Evolutionary conservation across 2,113 vertebrate genomes (phyloP), one percentile per base, ranked within the genome.

Genomic region (Silurus glanis): DNA sequence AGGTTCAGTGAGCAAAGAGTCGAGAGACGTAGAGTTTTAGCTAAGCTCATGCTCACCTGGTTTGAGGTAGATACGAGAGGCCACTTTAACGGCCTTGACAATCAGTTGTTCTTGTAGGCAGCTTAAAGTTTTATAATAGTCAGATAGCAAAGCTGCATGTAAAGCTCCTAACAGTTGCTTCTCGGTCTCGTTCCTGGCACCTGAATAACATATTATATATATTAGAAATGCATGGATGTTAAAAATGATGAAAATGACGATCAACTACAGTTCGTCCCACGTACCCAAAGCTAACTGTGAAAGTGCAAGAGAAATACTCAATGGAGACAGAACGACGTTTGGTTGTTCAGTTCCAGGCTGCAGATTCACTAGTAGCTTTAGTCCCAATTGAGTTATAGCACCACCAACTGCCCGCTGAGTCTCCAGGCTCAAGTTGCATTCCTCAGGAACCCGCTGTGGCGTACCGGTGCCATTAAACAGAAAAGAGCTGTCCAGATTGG

Each of bases 221-320:
- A n/a, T 74, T 66, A 5, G 58, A 69, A 3, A 25, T 9, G 37
- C n/a, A 64, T 45, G 21, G 0, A 56, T 37, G 71, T 66, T 59
- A 16, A 80, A 8, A 59, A 56, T 9, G 6, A 19, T 19, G 25
- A 76, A 67, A n/a, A 25, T 21, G 1, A 28, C 6, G 23, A 21
- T 17, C 23, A 0, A n/a, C 51, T 16, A 37, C 56, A 75, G 1
- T 21, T 25, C 0, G 19, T 21, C 78, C 49, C 51, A 61, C 86
- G 55, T 69, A 97, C 97, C 97, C 92, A 97, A 91, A 13, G 96
- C 92, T 86, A 97, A 91, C 59, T 97, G 96, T 80, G 96, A 94
- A 59, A 97, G 88, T 8, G 95, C 94, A 19, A 97, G 91, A 72
- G 93, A 92, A 83, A 97, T 91, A 89, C 96, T 96, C 85, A 97